A percentile compares a stretch with the other conserved stretches of the same genome.
phyloP scores from a whole-genome alignment of 2,797 vertebrate genomes.

The Anguilla obscura region DNA sequence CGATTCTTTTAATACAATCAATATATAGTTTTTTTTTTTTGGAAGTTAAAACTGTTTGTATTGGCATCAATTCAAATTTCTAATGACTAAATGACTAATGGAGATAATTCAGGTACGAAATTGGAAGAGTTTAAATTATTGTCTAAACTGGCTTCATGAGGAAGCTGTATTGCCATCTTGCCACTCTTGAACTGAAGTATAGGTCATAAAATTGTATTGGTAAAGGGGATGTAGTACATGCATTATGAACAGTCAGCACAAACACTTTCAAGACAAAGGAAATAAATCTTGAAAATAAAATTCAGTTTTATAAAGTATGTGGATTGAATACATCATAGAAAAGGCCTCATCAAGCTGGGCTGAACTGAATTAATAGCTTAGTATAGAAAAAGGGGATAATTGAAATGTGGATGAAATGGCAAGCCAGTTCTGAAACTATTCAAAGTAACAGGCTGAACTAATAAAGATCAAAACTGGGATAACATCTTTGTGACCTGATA shows the following conservation, averaged over 20 bases:
- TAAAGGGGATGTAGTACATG: background rate
- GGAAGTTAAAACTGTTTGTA: background rate
- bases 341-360: background rate
- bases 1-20: background rate
- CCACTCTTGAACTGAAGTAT: background rate
- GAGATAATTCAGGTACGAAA: background rate
- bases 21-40: background rate
- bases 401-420: background rate
- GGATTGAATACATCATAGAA: background rate
- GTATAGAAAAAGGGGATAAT: background rate
- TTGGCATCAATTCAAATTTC: background rate
- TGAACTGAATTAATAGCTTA: background rate
- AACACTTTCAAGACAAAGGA: background rate
- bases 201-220: background rate
- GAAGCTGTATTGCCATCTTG: background rate
- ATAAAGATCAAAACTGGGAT: background rate
- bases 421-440: background rate
- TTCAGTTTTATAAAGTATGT: background rate
- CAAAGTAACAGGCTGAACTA: background rate
- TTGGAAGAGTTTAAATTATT: background rate
- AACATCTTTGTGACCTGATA: background rate
- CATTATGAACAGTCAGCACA: background rate
- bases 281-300: background rate
- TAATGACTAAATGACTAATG: background rate
- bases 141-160: background rate